phyloP scores from a whole-genome alignment of 53 echinoderm and acorn worm species.

The Mesocentrotus franciscanus region DNA sequence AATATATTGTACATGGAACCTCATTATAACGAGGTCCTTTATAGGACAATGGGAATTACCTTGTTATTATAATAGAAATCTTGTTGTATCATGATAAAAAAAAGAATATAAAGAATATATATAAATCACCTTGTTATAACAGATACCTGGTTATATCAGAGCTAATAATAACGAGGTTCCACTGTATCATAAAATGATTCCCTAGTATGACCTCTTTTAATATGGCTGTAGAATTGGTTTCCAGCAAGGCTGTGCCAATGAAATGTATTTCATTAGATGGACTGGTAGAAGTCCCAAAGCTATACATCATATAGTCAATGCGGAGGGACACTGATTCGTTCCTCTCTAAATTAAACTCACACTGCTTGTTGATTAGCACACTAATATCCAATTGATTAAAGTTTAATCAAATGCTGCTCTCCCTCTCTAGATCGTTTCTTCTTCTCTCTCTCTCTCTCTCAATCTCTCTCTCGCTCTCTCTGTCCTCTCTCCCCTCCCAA shows the following conservation, averaged over 20 bases:
- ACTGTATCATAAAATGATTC: too few relatives aligned
- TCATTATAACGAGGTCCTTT: too few relatives aligned
- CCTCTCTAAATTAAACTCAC: constrained; percentile 28
- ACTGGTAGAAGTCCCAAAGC: background rate
- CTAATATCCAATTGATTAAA: constrained; percentile 26
- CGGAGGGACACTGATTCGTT: background rate
- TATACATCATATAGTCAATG: background rate
- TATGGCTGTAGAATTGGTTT: too few relatives aligned
- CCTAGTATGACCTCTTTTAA: too few relatives aligned
- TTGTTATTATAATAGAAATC: too few relatives aligned
- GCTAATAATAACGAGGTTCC: too few relatives aligned
- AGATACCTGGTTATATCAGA: too few relatives aligned
- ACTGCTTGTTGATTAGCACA: constrained; percentile 16
- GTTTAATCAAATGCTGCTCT: constrained; percentile 19
- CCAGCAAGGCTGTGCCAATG: background rate
- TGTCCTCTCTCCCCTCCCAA: background rate
- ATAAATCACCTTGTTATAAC: too few relatives aligned
- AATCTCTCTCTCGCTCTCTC: background rate
- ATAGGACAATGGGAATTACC: too few relatives aligned
- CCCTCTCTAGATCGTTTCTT: background rate
- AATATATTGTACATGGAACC: too few relatives aligned
- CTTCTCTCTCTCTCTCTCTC: background rate
- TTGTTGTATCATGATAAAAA: too few relatives aligned
- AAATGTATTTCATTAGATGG: background rate
- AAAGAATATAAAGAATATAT: too few relatives aligned